Evolutionary conservation across 1,140 invertebrate species (phyloP).

Genomic region (Drosophila sucinea): DNA sequence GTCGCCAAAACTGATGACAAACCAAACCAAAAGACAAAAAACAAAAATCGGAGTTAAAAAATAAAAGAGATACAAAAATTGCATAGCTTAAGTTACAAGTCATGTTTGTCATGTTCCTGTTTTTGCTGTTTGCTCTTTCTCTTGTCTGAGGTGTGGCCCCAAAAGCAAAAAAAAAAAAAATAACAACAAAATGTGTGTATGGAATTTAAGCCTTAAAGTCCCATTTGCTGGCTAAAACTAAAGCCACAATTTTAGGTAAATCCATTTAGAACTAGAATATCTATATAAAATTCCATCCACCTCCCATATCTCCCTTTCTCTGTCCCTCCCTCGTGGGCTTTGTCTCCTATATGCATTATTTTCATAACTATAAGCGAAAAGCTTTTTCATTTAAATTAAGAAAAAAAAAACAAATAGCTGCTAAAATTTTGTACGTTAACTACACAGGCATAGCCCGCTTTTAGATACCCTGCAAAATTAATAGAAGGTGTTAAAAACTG

Average conservation of each 20-base stretch:
- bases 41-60: slow-evolving; percentile 8
- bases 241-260: slow-evolving; percentile 44
- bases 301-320: slow-evolving; percentile 5
- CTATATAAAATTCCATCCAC: background rate
- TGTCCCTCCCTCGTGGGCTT: background rate
- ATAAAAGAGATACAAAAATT: slow-evolving; percentile 43
- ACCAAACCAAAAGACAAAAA: slow-evolving; percentile 22
- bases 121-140: background rate
- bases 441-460: background rate
- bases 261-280: slow-evolving; percentile 40
- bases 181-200: slow-evolving; percentile 12
- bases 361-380: slow-evolving; percentile 78
- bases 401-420: slow-evolving; percentile 38
- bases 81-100: slow-evolving; percentile 77
- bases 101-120: slow-evolving; percentile 52
- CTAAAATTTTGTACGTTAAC: slow-evolving; percentile 34
- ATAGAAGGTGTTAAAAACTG: background rate
- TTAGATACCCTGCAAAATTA: background rate
- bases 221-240: slow-evolving; percentile 16
- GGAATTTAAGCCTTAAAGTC: slow-evolving; percentile 32
- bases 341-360: slow-evolving; percentile 54
- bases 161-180: background rate
- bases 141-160: slow-evolving; percentile 35
- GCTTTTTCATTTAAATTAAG: slow-evolving; percentile 77
- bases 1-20: slow-evolving; percentile 61